A percentile compares a stretch with the other conserved stretches of the same genome.
Conservation (phyloP, 2,113 vertebrate genomes). For the Pituophis catenifer region DNA sequence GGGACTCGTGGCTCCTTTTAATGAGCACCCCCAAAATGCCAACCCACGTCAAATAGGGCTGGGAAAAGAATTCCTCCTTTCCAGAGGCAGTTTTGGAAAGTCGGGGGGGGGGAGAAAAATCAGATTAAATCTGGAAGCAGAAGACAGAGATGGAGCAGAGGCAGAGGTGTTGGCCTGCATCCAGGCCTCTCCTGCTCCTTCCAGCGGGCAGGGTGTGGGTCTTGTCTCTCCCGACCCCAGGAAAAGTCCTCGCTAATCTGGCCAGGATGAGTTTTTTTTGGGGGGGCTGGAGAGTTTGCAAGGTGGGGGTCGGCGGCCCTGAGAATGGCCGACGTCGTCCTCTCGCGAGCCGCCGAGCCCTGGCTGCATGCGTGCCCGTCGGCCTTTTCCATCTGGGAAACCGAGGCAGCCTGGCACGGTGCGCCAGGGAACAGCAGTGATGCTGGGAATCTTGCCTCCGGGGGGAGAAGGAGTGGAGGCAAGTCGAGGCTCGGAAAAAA, state of each 20-base stretch:
- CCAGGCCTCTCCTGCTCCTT: background rate
- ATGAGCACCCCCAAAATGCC: too few species aligned
- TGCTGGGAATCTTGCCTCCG: background rate
- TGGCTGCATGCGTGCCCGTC: background rate
- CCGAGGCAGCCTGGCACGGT: background rate
- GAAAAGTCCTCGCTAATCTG: background rate
- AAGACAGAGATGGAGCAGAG: background rate
- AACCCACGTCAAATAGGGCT: background rate
- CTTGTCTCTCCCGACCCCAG: background rate
- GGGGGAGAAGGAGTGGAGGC: background rate
- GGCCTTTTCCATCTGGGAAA: constrained; percentile 1
- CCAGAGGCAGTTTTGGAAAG: background rate
- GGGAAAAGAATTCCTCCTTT: background rate
- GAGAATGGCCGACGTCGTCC: background rate
- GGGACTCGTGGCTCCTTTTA: background rate
- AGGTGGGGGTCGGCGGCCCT: too few species aligned
- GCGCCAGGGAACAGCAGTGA: background rate
- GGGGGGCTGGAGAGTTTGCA: background rate
- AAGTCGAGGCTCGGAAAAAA: background rate
- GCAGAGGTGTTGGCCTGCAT: background rate
- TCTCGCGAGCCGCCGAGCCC: too few species aligned
- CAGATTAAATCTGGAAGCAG: background rate
- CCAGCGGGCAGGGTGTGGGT: background rate
- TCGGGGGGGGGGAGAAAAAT: background rate
- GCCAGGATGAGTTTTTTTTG: background rate